Evolutionary conservation across 1,140 invertebrate species (phyloP), one percentile per base, ranked within the genome.

Genomic region (Proales similis): DNA sequence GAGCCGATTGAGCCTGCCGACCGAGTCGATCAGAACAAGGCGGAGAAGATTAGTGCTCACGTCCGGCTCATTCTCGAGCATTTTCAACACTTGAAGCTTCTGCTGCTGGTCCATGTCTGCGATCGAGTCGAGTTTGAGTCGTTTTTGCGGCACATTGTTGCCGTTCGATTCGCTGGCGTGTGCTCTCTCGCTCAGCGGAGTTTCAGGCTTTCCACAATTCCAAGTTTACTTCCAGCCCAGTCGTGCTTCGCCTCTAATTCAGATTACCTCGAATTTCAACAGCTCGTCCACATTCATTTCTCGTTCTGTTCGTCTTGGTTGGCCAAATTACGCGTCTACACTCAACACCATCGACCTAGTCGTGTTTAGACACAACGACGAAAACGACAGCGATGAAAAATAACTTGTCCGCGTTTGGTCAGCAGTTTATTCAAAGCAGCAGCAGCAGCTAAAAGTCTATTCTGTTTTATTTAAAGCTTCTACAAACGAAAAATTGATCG

Each of bases 211-310:
- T 42, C 12, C 22, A 57, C 19, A 22, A 57, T 36, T 9, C 14
- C 33, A 36, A 36, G 14, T 9, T 36, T 36, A 9, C 42, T 38
- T 19, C 27, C n/a, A 36, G 27, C 19, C 3, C 30, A n/a, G 4
- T 49, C 38, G 24, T 12, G 29, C n/a, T n/a, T 14, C 24, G 45
- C 2, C 29, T 20, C 12, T 14, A 32, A 33, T 48, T 4, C 11
- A 7, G 17, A 12, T n/a, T 9, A 57, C 51, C 36, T 57, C 51
- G 20, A 42, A 57, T 39, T 57, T 26, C 1, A 57, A 42, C 0
- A 57, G 24, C 32, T 57, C 51, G 26, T 57, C 51, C 39, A 57
- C 51, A 57, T 57, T 57, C 51, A 57, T 57, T 57, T 26, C 45
- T 39, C n/a, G n/a, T n/a, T n/a, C n/a, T n/a, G n/a, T n/a, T n/a